These are phyloP conservation scores for Anarhynchus alexandrinus DNA, from an alignment of 2,113 vertebrate genomes.

Conservation along the genomic window DNA sequence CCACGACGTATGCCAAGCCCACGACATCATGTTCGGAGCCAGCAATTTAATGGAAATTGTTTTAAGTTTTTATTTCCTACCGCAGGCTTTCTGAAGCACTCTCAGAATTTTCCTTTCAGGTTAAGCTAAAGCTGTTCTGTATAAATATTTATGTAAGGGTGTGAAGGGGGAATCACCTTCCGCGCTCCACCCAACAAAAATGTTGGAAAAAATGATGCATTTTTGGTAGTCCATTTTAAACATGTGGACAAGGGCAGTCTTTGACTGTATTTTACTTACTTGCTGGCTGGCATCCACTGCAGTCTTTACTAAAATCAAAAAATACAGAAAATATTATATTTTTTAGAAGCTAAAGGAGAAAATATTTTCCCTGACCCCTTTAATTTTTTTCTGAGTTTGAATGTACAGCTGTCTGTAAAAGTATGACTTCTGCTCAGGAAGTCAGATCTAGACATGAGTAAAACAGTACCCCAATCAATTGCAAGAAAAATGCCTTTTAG, in stretches of 20 bases:
- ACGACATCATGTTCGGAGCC: neutral
- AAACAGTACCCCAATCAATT: neutral
- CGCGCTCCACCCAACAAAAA: slow-evolving; percentile 15
- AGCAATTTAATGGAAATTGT: slow-evolving; percentile 61
- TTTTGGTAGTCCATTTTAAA: slow-evolving; percentile 52
- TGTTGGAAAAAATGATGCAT: slow-evolving; percentile 56
- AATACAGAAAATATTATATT: slow-evolving; percentile 1
- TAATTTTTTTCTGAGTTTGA: neutral
- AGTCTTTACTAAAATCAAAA: slow-evolving; percentile 7
- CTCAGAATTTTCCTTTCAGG: slow-evolving; percentile 56
- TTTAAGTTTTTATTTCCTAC: slow-evolving; percentile 57
- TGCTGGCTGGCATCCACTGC: slow-evolving; percentile 16
- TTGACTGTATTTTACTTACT: slow-evolving; percentile 36
- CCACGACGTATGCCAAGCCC: neutral
- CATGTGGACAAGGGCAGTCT: slow-evolving; percentile 46
- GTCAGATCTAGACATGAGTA: neutral
- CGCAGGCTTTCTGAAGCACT: slow-evolving; percentile 41
- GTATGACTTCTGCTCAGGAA: neutral
- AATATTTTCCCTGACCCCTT: neutral
- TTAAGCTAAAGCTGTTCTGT: slow-evolving; percentile 25
- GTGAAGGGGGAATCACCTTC: slow-evolving; percentile 62
- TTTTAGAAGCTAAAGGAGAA: neutral
- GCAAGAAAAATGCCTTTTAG: neutral
- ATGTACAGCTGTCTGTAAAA: neutral
- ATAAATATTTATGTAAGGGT: slow-evolving; percentile 55